phyloP scores from a whole-genome alignment of 2,888 invertebrate species.

The Drosophila longiperda region DNA sequence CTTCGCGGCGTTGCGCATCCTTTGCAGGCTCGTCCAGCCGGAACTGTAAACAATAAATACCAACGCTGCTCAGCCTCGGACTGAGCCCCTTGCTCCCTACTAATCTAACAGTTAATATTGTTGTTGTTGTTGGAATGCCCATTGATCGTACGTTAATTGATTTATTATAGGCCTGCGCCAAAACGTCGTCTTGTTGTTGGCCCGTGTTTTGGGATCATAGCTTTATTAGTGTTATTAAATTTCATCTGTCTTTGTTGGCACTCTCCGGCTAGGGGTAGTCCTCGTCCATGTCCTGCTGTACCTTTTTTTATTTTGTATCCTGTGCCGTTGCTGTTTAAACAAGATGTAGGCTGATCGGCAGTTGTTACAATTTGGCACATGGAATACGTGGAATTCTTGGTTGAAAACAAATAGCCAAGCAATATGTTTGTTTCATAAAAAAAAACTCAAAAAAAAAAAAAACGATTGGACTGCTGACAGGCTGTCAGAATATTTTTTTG shows the following conservation, averaged over 20 bases:
- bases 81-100: slow-evolving; percentile 39
- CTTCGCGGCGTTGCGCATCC: slow-evolving; percentile 50
- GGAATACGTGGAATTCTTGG: slow-evolving; percentile 49
- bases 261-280: slow-evolving; percentile 1
- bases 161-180: slow-evolving; percentile 77
- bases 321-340: slow-evolving; percentile 40
- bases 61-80: slow-evolving; percentile 13
- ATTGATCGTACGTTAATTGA: slow-evolving; percentile 68
- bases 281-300: not conserved
- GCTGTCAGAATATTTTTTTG: slow-evolving; percentile 27
- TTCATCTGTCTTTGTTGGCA: slow-evolving; percentile 58
- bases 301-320: not conserved
- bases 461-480: slow-evolving; percentile 37
- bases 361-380: slow-evolving; percentile 71
- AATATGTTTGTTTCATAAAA: slow-evolving; percentile 45
- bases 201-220: slow-evolving; percentile 51
- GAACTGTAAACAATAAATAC: slow-evolving; percentile 84
- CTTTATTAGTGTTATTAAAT: slow-evolving; percentile 77
- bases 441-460: not conserved
- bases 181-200: slow-evolving; percentile 34
- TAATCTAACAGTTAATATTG: slow-evolving; percentile 41
- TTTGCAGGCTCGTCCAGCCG: slow-evolving; percentile 77
- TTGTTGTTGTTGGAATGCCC: slow-evolving; percentile 27
- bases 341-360: slow-evolving; percentile 46
- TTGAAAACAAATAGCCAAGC: slow-evolving; percentile 42